Evolutionary conservation across 2,797 vertebrate species (phyloP).

Genomic region (Choloepus didactylus): DNA sequence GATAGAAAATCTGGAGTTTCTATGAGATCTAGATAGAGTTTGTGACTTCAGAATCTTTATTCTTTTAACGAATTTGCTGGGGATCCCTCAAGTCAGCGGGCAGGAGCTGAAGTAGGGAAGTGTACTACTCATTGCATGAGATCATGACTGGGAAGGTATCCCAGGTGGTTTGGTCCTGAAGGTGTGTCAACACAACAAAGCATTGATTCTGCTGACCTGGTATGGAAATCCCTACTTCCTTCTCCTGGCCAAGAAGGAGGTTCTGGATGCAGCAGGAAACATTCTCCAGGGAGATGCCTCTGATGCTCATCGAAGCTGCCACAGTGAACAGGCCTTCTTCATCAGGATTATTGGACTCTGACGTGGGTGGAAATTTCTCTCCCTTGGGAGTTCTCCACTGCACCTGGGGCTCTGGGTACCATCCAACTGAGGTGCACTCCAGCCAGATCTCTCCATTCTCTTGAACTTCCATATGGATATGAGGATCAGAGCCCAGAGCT

Average conservation of each 20-base stretch:
- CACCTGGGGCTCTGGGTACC: constrained; percentile 83
- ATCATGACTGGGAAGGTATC: neutral
- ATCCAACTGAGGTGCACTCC: constrained; percentile 78
- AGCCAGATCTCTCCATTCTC: constrained; percentile 64
- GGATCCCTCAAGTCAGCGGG: neutral
- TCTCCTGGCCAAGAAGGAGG: constrained; percentile 70
- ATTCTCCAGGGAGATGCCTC: constrained; percentile 46
- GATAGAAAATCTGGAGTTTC: neutral
- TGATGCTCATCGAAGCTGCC: constrained; percentile 66
- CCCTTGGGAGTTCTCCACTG: constrained; percentile 75
- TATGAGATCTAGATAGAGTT: neutral
- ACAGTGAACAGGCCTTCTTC: constrained; percentile 79
- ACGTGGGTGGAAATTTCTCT: neutral
- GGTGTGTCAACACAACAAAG: neutral
- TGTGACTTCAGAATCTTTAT: neutral
- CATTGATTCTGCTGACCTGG: constrained; percentile 73
- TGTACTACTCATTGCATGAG: neutral
- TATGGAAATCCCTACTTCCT: constrained; percentile 69
- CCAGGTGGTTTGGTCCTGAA: neutral
- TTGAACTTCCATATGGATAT: constrained; percentile 73
- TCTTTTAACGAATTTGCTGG: neutral
- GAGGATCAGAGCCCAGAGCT: constrained; percentile 82
- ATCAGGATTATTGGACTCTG: constrained; percentile 49
- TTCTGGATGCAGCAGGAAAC: constrained; percentile 80
- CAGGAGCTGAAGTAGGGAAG: neutral